Evolutionary conservation across 2,113 vertebrate genomes (phyloP), one percentile per base, ranked within the genome.

Genomic region (Dasyurus viverrinus): DNA sequence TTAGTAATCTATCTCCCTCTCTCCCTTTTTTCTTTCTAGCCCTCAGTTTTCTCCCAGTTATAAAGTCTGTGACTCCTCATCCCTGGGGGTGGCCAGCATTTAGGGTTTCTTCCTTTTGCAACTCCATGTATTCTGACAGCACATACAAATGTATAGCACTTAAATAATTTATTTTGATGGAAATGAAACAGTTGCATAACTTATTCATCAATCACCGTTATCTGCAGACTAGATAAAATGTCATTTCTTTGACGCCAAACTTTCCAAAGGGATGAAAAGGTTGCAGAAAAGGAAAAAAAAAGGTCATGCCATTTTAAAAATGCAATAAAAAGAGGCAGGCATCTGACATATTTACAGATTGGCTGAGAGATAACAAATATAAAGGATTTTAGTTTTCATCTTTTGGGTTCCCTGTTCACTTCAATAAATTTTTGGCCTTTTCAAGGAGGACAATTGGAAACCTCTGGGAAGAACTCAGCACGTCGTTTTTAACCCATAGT

Each of bases 101-200:
- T 54, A 30, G 25, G 54, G 68, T 42, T 91, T 42, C 50, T 76
- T 22, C 9, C 91, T 76, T 68, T 54, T 23, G 54, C 0, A 23
- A 91, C n/a, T 46, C 25, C 2, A 55, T 60, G 52, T 50, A 94
- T 55, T 95, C 54, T 91, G 30, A 76, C 57, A 89, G 89, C 48
- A 95, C 57, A 90, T 53, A 91, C 12, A 93, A 89, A 93, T 8
- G 54, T 36, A 47, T 0, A 46, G 54, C 91, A n/a, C 84, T 93
- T 97, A 54, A 96, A 96, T 95, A 94, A 96, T 96, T 95, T 89
- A 97, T 90, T 93, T 19, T 48, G 92, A 93, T 25, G 50, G 53
- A 89, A 97, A 50, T 27, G 92, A 95, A 93, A 90, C 42, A 25
- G 0, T 27, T 22, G n/a, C 16, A 91, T 95, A 84, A 93, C 95